A percentile compares a stretch with the other conserved stretches of the same genome.
These are phyloP conservation scores for Poeciliopsis paucimaculata DNA, from an alignment of 2,797 vertebrate species.

Conservation along the genomic window DNA sequence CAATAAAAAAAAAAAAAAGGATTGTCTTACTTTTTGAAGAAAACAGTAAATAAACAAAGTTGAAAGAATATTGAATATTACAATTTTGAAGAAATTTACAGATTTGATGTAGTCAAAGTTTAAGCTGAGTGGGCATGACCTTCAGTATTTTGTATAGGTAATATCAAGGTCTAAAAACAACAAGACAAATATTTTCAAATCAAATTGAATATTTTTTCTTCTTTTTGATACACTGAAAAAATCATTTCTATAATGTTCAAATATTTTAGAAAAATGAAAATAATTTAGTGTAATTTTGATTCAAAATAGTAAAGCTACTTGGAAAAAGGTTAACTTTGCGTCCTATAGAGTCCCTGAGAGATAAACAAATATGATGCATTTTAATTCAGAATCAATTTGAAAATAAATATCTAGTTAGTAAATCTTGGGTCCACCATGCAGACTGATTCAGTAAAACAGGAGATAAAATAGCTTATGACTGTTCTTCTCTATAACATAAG, in stretches of 20 bases:
- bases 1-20: neutral
- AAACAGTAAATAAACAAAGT: neutral
- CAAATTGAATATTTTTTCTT: neutral
- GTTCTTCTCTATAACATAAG: slow-evolving; percentile 9
- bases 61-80: neutral
- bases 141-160: neutral
- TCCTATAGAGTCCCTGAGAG: neutral
- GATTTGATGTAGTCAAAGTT: neutral
- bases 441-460: slow-evolving; percentile 2
- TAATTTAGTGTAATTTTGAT: neutral
- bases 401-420: neutral
- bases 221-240: neutral
- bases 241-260: neutral
- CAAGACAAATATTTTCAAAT: neutral
- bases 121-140: neutral
- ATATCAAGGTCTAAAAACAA: neutral
- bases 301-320: neutral
- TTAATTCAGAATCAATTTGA: neutral
- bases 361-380: neutral
- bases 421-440: neutral
- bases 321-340: neutral
- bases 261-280: neutral
- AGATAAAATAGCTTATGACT: neutral
- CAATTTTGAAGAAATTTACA: neutral
- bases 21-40: neutral